Evolutionary conservation across 1,140 invertebrate species (phyloP).

Genomic region (Choristoneura fumiferana): DNA sequence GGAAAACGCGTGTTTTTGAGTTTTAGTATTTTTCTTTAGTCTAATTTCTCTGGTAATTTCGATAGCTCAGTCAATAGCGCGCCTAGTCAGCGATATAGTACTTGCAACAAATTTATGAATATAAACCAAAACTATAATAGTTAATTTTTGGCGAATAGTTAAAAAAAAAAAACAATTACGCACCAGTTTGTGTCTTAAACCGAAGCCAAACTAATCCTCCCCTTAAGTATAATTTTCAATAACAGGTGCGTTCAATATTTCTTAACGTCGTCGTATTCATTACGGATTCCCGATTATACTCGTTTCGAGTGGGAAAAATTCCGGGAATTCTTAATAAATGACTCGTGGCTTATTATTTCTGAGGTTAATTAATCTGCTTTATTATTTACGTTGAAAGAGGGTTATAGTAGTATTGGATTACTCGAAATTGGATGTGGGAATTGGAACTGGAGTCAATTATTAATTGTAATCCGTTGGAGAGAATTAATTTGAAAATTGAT

Average conservation of each 20-base stretch:
- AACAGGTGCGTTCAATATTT: slow-evolving; percentile 14
- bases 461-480: neutral
- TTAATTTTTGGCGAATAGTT: no score
- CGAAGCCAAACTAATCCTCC: slow-evolving; percentile 15
- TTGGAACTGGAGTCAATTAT: neutral
- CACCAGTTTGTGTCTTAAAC: neutral
- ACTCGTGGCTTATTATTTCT: neutral
- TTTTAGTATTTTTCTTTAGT: no score
- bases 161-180: neutral
- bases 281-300: slow-evolving; percentile 19
- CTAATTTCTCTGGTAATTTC: no score
- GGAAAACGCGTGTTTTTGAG: no score
- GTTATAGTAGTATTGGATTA: neutral
- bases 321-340: neutral
- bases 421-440: no score
- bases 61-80: no score
- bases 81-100: no score
- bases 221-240: slow-evolving; percentile 21
- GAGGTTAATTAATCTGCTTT: slow-evolving; percentile 3
- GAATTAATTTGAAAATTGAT: neutral
- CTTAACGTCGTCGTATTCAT: slow-evolving; percentile 9
- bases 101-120: neutral
- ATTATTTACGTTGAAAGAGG: neutral
- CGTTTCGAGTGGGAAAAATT: neutral
- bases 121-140: no score